Evolutionary conservation across 92 coral and sea anemone species (phyloP).

Genomic region (Metridium senile): DNA sequence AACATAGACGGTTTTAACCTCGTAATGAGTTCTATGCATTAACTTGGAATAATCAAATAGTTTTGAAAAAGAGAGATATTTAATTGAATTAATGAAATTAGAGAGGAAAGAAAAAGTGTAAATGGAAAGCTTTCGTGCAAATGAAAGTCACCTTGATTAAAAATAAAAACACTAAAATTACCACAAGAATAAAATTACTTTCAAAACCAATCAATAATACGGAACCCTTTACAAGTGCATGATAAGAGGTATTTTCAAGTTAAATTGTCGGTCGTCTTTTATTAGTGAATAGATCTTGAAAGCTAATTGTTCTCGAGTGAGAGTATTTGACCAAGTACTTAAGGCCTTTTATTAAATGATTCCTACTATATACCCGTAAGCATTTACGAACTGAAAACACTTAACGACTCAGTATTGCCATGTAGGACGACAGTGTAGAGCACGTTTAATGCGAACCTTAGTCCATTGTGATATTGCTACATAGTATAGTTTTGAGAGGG

Average conservation of each 20-base stretch:
- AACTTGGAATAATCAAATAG: no score
- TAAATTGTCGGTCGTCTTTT: conserved; percentile 5
- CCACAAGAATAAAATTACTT: no score
- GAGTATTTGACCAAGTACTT: conserved; percentile 3
- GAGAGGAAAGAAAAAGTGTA: not conserved
- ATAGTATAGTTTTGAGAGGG: conserved; percentile 1
- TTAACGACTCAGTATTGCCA: not conserved
- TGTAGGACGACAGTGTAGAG: not conserved
- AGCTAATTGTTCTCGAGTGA: conserved; percentile 20
- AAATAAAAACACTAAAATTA: not conserved
- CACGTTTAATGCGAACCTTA: conserved; percentile 1
- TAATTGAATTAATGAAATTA: not conserved
- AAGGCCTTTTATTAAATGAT: not conserved
- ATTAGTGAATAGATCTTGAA: not conserved
- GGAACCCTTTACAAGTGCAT: not conserved
- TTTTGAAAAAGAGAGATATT: no score
- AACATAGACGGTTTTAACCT: no score
- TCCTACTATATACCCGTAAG: not conserved
- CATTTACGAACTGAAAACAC: not conserved
- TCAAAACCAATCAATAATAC: not conserved
- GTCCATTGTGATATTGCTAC: conserved; percentile 19
- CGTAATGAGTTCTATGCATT: no score
- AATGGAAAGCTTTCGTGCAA: not conserved
- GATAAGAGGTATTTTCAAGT: not conserved
- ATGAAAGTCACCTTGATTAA: not conserved